Percentiles rank a stretch among this genome's conserved stretches.
These are phyloP conservation scores for Diceros bicornis DNA, from an alignment of 2,797 vertebrate species.

Conservation along the genomic window DNA sequence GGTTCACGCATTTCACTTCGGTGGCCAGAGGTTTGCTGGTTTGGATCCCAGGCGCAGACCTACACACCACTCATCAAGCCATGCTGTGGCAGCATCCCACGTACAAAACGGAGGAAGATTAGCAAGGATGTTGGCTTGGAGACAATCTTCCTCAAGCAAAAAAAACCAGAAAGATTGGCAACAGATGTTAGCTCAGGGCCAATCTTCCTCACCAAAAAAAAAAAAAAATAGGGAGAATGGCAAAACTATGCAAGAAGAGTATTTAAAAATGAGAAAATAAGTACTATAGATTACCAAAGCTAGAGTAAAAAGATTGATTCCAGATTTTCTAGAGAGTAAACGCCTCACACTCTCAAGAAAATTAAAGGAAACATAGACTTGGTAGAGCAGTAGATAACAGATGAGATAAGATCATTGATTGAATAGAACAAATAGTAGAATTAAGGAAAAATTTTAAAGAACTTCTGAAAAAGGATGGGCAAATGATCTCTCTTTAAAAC, in stretches of 20 bases:
- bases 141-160: no score
- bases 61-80: no score
- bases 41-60: no score
- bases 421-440: background rate
- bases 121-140: no score
- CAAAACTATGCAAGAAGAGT: background rate
- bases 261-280: slow-evolving; percentile 24
- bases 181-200: no score
- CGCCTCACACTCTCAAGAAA: background rate
- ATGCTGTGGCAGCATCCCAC: no score
- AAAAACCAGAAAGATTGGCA: no score
- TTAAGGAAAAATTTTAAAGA: background rate
- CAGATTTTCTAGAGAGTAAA: background rate
- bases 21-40: no score
- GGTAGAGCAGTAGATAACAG: background rate
- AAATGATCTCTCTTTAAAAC: slow-evolving; percentile 19
- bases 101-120: no score
- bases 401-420: background rate
- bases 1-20: no score
- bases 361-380: background rate
- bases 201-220: no score
- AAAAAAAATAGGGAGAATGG: background rate
- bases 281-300: background rate
- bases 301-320: background rate
- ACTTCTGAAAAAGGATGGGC: background rate